Percentiles rank a stretch among this genome's conserved stretches.
These are phyloP conservation scores for Pterocles orientalis DNA, from an alignment of 2,113 vertebrate species.

Conservation along the genomic window DNA sequence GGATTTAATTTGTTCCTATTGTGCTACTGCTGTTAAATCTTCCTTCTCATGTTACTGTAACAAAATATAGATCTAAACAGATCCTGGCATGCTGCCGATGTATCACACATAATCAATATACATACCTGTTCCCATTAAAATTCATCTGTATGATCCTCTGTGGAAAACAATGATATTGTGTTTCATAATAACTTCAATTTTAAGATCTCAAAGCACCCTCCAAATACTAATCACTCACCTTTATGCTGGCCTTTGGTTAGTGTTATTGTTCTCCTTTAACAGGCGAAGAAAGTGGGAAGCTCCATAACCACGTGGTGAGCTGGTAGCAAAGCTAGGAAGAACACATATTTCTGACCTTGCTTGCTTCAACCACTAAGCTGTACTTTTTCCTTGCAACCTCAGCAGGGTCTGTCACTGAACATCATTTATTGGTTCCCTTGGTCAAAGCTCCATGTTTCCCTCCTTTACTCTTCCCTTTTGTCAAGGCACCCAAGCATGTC, in stretches of 20 bases:
- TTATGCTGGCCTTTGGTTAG: neutral
- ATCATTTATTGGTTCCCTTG: neutral
- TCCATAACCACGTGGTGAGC: neutral
- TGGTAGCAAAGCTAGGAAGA: neutral
- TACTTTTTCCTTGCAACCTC: neutral
- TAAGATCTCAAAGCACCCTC: neutral
- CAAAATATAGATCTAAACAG: neutral
- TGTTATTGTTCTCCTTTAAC: neutral
- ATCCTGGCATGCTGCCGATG: neutral
- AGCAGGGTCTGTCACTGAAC: neutral
- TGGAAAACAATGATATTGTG: neutral
- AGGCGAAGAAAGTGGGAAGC: neutral
- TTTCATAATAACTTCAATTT: neutral
- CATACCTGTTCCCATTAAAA: neutral
- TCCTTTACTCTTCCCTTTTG: neutral
- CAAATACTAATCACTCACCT: neutral
- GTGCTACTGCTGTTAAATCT: neutral
- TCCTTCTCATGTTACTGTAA: neutral
- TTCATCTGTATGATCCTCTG: neutral
- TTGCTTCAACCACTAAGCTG: neutral
- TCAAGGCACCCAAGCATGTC: neutral
- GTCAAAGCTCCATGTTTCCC: neutral
- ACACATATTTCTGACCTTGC: neutral
- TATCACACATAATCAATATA: neutral
- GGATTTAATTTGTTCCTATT: constrained; percentile 32